These are phyloP conservation scores for Ectobius pallidus DNA, from an alignment of 2,888 invertebrate species.

Conservation along the genomic window DNA sequence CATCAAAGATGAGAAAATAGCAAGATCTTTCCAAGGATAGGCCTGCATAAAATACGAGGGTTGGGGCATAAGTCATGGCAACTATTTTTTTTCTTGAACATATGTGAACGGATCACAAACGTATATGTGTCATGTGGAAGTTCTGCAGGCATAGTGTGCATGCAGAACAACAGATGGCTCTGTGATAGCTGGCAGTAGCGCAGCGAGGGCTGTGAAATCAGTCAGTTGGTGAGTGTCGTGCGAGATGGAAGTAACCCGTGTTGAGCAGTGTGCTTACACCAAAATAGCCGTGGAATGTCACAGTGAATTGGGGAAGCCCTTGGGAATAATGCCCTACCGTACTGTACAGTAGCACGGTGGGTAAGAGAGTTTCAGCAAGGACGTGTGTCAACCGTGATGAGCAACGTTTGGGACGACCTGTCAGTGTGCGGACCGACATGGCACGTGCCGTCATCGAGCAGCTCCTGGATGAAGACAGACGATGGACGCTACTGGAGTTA, in stretches of 20 bases:
- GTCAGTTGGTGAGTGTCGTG: too few species aligned
- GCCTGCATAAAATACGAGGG: too few species aligned
- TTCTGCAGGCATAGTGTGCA: too few species aligned
- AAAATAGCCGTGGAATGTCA: constrained; percentile 2
- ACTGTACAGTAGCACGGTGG: not conserved
- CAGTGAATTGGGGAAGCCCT: not conserved
- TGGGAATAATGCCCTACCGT: constrained; percentile 6
- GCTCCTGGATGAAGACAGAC: not conserved
- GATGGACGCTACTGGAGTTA: constrained; percentile 12
- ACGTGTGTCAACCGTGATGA: not conserved
- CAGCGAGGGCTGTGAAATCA: too few species aligned
- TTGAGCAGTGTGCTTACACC: not conserved
- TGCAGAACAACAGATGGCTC: too few species aligned
- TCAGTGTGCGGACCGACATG: not conserved
- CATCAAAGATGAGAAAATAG: too few species aligned
- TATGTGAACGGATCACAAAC: too few species aligned
- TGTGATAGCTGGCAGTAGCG: too few species aligned
- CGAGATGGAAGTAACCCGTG: not conserved
- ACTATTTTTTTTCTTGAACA: too few species aligned
- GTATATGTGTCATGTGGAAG: too few species aligned
- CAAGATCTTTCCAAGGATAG: too few species aligned
- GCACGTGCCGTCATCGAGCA: not conserved
- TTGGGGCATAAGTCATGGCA: too few species aligned
- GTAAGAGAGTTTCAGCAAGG: not conserved
- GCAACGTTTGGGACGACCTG: not conserved